Conservation (phyloP, 2,888 invertebrate genomes). For the Thera britannica region DNA sequence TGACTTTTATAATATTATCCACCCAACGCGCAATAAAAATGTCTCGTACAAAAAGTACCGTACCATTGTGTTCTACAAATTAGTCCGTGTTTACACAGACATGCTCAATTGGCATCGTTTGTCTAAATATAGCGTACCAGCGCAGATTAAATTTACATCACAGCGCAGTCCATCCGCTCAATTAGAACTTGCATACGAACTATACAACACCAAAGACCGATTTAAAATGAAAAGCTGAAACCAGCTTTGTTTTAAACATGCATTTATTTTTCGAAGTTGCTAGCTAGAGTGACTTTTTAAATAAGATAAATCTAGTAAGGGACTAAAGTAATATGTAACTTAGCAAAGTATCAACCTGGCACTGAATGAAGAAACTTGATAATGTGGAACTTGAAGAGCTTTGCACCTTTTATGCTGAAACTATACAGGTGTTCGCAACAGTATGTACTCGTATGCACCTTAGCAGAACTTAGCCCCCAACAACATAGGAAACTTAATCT, state of each 20-base stretch:
- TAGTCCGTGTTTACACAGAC: slow-evolving; percentile 27
- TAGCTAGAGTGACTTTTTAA: neutral
- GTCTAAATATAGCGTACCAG: slow-evolving; percentile 45
- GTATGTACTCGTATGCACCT: neutral
- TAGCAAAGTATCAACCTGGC: neutral
- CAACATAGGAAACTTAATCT: slow-evolving; percentile 6
- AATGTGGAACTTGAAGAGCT: neutral
- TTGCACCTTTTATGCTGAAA: neutral
- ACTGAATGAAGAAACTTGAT: neutral
- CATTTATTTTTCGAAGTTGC: neutral
- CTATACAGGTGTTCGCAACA: neutral
- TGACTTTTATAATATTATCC: neutral
- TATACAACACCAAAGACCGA: slow-evolving; percentile 40
- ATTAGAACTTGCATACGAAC: slow-evolving; percentile 42
- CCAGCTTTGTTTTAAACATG: slow-evolving; percentile 1
- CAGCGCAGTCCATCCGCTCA: slow-evolving; percentile 33
- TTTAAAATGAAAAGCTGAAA: slow-evolving; percentile 2
- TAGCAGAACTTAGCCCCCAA: neutral
- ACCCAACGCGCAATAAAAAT: neutral
- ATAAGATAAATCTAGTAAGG: too few species aligned
- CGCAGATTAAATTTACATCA: slow-evolving; percentile 52
- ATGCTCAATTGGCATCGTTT: slow-evolving; percentile 40
- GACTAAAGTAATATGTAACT: too few species aligned
- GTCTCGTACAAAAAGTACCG: slow-evolving; percentile 4
- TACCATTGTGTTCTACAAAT: slow-evolving; percentile 14